A percentile compares a stretch with the other conserved stretches of the same genome.
Conservation (phyloP, 2,113 vertebrate genomes). For the Boleophthalmus pectinirostris region DNA sequence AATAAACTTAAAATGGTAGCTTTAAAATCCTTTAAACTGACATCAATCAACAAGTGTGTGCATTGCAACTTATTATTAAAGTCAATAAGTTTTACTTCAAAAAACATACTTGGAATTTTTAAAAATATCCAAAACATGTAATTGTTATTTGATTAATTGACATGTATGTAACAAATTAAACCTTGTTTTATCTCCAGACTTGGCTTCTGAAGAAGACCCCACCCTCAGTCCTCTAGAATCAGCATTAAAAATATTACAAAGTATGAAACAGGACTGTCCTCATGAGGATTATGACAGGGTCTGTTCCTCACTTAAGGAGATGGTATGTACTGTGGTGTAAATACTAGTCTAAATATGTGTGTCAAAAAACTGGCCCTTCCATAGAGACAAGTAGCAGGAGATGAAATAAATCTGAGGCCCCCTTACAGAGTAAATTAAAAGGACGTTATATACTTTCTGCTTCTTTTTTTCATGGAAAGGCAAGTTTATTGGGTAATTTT, state of each 20-base stretch:
- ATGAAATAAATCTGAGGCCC: no score
- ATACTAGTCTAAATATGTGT: conserved; percentile 1
- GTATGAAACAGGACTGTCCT: conserved; percentile 66
- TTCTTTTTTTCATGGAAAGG: no score
- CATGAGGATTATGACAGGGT: conserved; percentile 65
- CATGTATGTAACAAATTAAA: not conserved
- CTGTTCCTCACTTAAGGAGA: conserved; percentile 71
- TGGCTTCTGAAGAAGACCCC: conserved; percentile 75
- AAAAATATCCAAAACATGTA: no score
- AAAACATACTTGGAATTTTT: no score
- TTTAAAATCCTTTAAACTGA: no score
- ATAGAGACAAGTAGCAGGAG: no score
- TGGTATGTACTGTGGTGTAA: conserved; percentile 69
- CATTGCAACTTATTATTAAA: no score
- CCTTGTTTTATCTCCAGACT: conserved; percentile 65
- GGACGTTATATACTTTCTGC: not conserved
- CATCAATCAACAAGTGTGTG: no score
- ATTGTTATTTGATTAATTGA: not conserved
- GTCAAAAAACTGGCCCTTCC: no score
- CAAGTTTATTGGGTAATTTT: not conserved
- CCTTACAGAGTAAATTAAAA: not conserved
- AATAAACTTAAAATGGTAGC: no score
- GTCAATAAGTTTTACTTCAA: no score
- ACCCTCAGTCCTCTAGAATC: conserved; percentile 84
- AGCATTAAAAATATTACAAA: conserved; percentile 79